Conservation (phyloP, 1,140 invertebrate genomes). For the Ganaspis sp. region DNA sequence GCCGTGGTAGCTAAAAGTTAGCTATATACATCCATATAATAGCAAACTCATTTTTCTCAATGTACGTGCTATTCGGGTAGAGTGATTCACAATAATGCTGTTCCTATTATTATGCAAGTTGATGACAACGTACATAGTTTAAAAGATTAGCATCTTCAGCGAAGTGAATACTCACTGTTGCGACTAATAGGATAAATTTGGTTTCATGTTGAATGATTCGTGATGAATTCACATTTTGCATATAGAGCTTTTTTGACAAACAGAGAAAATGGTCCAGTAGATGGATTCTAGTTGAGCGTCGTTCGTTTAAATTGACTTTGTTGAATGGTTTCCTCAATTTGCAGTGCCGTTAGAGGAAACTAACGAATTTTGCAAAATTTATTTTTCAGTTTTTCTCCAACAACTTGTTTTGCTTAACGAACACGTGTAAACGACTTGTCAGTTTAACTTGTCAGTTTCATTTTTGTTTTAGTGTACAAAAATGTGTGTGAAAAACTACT, state of each 20-base stretch:
- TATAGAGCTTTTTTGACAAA: not conserved
- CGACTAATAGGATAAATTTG: not conserved
- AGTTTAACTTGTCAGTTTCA: not conserved
- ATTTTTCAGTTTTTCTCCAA: conserved; percentile 1
- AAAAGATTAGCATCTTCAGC: not conserved
- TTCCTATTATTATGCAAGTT: too few species aligned
- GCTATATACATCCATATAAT: too few species aligned
- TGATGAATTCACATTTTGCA: conserved; percentile 2
- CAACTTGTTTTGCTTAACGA: not conserved
- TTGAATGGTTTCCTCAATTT: not conserved
- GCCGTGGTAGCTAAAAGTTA: too few species aligned
- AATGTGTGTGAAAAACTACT: not conserved
- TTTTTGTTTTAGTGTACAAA: not conserved
- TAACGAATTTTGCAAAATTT: conserved; percentile 7
- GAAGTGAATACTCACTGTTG: not conserved
- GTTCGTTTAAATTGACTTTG: conserved; percentile 6
- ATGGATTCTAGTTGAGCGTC: conserved; percentile 1
- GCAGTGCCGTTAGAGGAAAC: not conserved
- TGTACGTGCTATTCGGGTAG: too few species aligned
- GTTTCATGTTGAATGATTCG: not conserved
- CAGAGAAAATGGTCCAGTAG: not conserved
- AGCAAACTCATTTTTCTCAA: too few species aligned
- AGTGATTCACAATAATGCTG: too few species aligned
- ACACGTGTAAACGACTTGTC: not conserved
- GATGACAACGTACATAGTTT: too few species aligned